phyloP scores from a whole-genome alignment of 1,140 invertebrate genomes.

The Ceratina australensis region DNA sequence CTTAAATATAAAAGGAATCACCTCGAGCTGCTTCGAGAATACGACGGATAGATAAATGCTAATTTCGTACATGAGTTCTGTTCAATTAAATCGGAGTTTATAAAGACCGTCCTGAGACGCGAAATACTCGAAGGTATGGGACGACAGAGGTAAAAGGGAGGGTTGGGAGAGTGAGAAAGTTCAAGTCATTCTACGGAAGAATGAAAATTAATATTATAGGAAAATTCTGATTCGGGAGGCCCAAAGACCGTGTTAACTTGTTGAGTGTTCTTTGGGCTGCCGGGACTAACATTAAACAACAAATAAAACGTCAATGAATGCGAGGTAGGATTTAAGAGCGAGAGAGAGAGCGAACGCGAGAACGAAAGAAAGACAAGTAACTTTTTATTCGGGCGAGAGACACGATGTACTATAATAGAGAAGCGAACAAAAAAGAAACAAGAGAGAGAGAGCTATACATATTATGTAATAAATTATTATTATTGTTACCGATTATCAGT shows the following conservation, averaged over 20 bases:
- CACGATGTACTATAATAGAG: conserved; percentile 71
- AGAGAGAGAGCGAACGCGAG: conserved; percentile 14
- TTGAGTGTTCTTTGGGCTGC: conserved; percentile 76
- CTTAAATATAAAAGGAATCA: not conserved
- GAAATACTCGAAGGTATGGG: conserved; percentile 19
- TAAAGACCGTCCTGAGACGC: conserved; percentile 55
- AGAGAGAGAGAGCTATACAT: conserved; percentile 70
- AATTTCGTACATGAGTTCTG: conserved; percentile 33
- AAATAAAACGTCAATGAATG: conserved; percentile 58
- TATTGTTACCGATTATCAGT: conserved; percentile 75
- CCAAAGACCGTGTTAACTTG: conserved; percentile 78
- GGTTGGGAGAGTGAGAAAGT: not conserved
- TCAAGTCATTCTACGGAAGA: conserved; percentile 49
- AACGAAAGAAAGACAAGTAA: conserved; percentile 52
- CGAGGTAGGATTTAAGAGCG: conserved; percentile 44
- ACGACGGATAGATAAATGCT: conserved; percentile 2
- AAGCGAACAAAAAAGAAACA: conserved; percentile 46
- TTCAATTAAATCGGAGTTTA: conserved; percentile 40
- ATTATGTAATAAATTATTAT: conserved; percentile 76
- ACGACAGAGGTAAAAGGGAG: not conserved
- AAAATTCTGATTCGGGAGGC: conserved; percentile 55
- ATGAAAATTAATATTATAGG: conserved; percentile 45
- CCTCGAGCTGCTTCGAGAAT: conserved; percentile 33
- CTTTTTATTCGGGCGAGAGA: conserved; percentile 72
- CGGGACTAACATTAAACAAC: conserved; percentile 56